Evolutionary conservation across 2,888 invertebrate genomes (phyloP), one percentile per base, ranked within the genome.

Genomic region (Lithophane semibrunnea): DNA sequence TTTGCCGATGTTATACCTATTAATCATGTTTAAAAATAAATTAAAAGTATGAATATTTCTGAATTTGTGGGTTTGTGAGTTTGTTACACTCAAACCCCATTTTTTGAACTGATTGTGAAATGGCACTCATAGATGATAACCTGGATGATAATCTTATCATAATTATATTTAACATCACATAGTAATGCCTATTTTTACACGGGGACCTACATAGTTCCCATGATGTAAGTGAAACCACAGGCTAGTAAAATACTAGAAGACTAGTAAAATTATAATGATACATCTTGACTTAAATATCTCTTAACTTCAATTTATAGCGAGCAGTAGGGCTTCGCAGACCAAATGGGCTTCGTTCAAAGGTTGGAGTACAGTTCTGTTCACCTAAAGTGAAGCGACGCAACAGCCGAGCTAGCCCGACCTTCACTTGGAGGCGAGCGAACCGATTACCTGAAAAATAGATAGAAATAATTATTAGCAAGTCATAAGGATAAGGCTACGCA

Each of bases 371-470:
- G 1, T 79, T 76, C 37, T 90, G 85, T 65, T 92, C 90, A 4
- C 77, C 86, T 5, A 94, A 72, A 18, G 94, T 94, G 65, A 89
- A 93, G 4, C 84, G 86, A 24, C 89, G 88, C 5, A 94, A 80
- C 13, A 94, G 82, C 90, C 92, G 89, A 2, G 91, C 91, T 2
- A 94, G 66, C 0, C 90, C 92, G 0, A 90, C 87, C 67, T 92
- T 93, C 7, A 93, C 67, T 75, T 93, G 94, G 0, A 94, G 90
- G 7, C 92, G 92, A 18, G 94, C 93, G n/a, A 93, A 92, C 66
- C 92, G 90, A 18, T 77, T 78, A 60, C 94, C 94, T 94, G 88
- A 21, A 92, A 91, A 0, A 65, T 0, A 29, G 70, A 54, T 56
- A 37, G 8, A 16, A 60, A 60, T 24, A 18, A 42, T 49, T 3